A percentile compares a stretch with the other conserved stretches of the same genome.
Conservation (phyloP, 2,113 vertebrate genomes). For the Rhabdomys dilectus region DNA sequence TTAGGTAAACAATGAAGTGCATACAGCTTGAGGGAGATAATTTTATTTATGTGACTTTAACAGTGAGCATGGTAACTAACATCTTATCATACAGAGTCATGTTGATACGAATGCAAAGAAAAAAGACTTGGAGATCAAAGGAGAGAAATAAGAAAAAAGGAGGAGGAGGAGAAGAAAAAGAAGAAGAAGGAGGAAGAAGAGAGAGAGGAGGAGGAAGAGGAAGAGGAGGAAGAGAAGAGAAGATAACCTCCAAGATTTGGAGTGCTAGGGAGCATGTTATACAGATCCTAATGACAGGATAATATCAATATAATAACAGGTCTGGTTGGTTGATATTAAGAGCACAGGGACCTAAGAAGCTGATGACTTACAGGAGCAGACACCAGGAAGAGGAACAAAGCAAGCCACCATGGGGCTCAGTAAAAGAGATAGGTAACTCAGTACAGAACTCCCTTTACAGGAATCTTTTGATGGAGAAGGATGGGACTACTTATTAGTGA, state of each 20-base stretch:
- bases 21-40: not conserved
- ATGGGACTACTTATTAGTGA: too few relatives aligned
- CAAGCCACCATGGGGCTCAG: not conserved
- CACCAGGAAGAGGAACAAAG: not conserved
- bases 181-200: rapidly evolving
- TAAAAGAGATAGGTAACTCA: not conserved
- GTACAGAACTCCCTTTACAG: not conserved
- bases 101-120: not conserved
- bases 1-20: not conserved
- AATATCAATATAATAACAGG: too few relatives aligned
- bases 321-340: too few relatives aligned
- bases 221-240: not conserved
- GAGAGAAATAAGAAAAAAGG: not conserved
- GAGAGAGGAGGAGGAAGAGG: rapidly evolving
- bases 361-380: not conserved
- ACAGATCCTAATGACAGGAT: not conserved
- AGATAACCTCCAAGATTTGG: not conserved
- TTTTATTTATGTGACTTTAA: not conserved
- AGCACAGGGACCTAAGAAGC: not conserved
- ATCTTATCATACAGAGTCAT: not conserved
- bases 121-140: not conserved
- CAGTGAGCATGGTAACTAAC: not conserved
- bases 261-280: not conserved
- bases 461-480: not conserved
- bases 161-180: not conserved